Evolutionary conservation across 1,140 invertebrate genomes (phyloP).

Genomic region (Macrocentrus cingulum): DNA sequence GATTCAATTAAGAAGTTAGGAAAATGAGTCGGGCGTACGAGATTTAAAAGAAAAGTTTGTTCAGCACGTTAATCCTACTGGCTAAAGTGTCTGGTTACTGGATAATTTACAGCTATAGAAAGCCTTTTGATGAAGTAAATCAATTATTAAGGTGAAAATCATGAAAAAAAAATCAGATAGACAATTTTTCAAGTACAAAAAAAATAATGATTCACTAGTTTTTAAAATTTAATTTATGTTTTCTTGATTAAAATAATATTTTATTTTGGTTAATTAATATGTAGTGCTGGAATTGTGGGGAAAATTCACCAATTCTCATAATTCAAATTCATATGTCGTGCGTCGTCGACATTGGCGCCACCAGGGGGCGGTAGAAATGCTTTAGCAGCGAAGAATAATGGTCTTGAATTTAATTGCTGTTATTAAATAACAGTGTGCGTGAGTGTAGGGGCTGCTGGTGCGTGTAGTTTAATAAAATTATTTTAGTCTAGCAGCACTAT

Average conservation of each 20-base stretch:
- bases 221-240: too few relatives aligned
- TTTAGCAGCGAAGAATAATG: slow-evolving; percentile 23
- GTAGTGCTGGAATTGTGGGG: slow-evolving; percentile 14
- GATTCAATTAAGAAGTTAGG: neutral
- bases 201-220: too few relatives aligned
- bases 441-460: neutral
- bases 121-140: neutral
- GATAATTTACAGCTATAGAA: neutral
- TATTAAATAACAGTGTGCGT: slow-evolving; percentile 16
- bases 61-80: neutral
- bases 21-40: neutral
- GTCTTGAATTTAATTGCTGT: slow-evolving; percentile 23
- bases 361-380: neutral
- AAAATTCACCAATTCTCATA: slow-evolving; percentile 43
- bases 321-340: slow-evolving; percentile 31
- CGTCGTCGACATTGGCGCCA: neutral
- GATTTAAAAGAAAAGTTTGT: slow-evolving; percentile 1
- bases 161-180: neutral
- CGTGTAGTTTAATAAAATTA: too few relatives aligned
- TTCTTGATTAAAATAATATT: too few relatives aligned
- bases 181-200: too few relatives aligned
- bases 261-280: neutral
- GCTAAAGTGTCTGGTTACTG: neutral
- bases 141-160: neutral
- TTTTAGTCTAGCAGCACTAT: too few relatives aligned